A percentile compares a stretch with the other conserved stretches of the same genome.
Conservation (phyloP, 2,113 vertebrate genomes). For the Ophthalmolycus amberensis region DNA sequence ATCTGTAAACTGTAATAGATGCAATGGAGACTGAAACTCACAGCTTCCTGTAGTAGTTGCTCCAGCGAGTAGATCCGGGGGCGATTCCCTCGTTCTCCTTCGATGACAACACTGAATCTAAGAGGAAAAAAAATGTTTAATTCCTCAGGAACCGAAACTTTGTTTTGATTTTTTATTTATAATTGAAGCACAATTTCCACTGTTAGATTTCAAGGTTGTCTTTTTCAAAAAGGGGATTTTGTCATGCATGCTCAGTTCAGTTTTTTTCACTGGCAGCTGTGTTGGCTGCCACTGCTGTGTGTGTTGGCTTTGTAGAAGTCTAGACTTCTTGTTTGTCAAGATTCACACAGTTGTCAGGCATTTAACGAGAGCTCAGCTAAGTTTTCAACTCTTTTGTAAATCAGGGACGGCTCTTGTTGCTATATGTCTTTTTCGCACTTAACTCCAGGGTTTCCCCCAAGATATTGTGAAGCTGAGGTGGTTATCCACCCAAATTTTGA, state of each 20-base stretch:
- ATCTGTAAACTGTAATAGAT: neutral
- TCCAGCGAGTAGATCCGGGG: conserved; percentile 94
- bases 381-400: conserved; percentile 33
- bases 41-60: conserved; percentile 95
- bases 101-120: conserved; percentile 95
- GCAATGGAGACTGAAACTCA: conserved; percentile 76
- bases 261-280: conserved; percentile 20
- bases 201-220: conserved; percentile 12
- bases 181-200: neutral
- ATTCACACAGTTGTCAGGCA: conserved; percentile 43
- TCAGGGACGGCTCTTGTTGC: conserved; percentile 9
- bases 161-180: conserved; percentile 15
- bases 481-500: neutral
- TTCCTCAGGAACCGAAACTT: neutral
- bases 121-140: neutral
- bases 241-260: neutral
- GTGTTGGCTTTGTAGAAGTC: conserved; percentile 35
- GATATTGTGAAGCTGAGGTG: neutral
- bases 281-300: conserved; percentile 34
- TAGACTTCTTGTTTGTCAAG: conserved; percentile 45
- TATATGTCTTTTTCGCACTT: conserved; percentile 22
- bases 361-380: conserved; percentile 31
- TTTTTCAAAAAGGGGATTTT: conserved; percentile 18
- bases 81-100: conserved; percentile 93
- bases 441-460: conserved; percentile 4